Evolutionary conservation across 2,113 vertebrate species (phyloP), one percentile per base, ranked within the genome.

Genomic region (Anhinga anhinga): DNA sequence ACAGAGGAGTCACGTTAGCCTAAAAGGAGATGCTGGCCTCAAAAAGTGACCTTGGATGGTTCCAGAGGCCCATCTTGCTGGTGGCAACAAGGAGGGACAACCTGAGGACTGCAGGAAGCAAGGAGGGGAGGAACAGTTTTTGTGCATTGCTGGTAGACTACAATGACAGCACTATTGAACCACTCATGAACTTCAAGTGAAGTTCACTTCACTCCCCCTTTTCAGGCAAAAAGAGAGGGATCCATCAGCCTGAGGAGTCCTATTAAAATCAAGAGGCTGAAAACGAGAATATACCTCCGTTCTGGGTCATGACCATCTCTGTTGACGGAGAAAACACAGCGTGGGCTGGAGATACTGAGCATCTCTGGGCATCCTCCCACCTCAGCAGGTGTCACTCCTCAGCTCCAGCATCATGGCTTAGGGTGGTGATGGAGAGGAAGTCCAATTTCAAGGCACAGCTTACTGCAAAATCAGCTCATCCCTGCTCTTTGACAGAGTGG

Each of bases 231-330:
- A 78, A 34, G 26, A n/a, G 50, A 42, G 8, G 7, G 22, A 45
- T 30, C 18, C 18, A 18, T 49, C 25, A 78, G 15, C 6, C 42
- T 0, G 2, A 79, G 34, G 81, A 89, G 7, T 27, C 14, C 21
- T 65, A 5, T 25, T 81, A 30, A 36, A 56, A 50, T 47, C 30
- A 69, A 79, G 52, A 82, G 47, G 36, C 30, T 85, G 52, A 76
- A 71, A 69, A 49, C 29, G 17, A 17, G 17, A 73, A 38, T 70
- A 38, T 73, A 45, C 5, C 49, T 69, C 29, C 10, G 5, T 77
- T 72, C 49, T 32, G 13, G 14, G 17, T 76, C 7, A 10, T 0
- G 0, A 30, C 22, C 40, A 4, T 7, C 40, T 49, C 36, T 61
- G 26, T 30, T 63, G 82, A 38, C 18, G 34, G 49, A 58, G 38